Evolutionary conservation across 2,797 vertebrate species (phyloP), one percentile per base, ranked within the genome.

Genomic region (Sparidentex hasta): DNA sequence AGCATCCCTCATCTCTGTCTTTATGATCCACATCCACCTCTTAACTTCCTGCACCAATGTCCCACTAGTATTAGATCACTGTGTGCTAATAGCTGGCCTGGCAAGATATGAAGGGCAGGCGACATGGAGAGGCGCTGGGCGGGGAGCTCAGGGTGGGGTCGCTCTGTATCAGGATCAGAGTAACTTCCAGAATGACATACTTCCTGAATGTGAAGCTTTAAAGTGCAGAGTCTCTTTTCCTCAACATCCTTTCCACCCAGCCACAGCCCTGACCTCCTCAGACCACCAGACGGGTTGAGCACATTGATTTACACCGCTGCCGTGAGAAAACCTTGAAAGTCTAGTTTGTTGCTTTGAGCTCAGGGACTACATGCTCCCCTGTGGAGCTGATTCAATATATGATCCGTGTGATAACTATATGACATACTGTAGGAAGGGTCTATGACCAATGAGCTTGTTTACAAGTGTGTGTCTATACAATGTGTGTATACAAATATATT

Each of bases 51-150:
- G 57, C 25, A 14, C 25, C 65, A 29, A 4, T 55, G 68, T 72
- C 81, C 75, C 65, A 59, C 63, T 52, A 20, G 64, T 41, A 61
- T 87, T 69, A 78, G 82, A 69, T 90, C 78, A 83, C 43, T 51
- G 65, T 70, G 74, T 74, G 59, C 47, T 48, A 66, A 79, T 48
- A 84, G 65, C 76, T 18, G 58, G 51, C 71, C 76, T 38, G 66
- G 74, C 78, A 87, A 91, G 85, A 88, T 80, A 75, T 73, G 38
- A 50, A 67, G 64, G 54, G 33, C 44, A 84, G 74, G 51, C 25
- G 43, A 65, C 18, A 57, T 5, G 46, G 44, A 66, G 50, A 65
- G 44, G 18, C 27, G 43, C 5, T 21, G 58, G 61, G 80, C 11
- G 48, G 52, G 48, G 68, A 44, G 9, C 20, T 43, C 23, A 61